Percentiles rank a stretch among this genome's conserved stretches.
Evolutionary conservation across 2,113 vertebrate genomes (phyloP).

Genomic region (Sturnus vulgaris): DNA sequence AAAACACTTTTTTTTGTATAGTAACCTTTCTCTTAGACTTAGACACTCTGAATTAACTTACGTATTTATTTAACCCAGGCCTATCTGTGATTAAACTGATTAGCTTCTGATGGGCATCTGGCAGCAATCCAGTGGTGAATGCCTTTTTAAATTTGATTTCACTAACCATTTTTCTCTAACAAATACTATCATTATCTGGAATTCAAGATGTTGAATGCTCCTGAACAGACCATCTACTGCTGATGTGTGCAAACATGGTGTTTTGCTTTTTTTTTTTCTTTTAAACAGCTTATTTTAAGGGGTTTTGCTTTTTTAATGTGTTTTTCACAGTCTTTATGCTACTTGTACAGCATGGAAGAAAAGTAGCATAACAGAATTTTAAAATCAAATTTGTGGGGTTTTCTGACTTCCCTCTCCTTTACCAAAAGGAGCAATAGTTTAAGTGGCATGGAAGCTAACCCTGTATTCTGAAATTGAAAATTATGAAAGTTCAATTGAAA

Average conservation of each 20-base stretch:
- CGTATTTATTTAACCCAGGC: not conserved
- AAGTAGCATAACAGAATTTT: not conserved
- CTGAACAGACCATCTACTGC: not conserved
- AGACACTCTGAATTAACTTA: not conserved
- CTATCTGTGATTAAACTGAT: not conserved
- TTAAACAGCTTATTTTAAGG: not conserved
- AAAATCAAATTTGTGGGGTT: not conserved
- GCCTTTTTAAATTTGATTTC: not conserved
- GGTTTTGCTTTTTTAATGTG: not conserved
- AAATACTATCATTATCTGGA: not conserved
- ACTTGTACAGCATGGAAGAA: not conserved
- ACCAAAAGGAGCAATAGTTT: not conserved
- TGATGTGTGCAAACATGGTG: fast-evolving
- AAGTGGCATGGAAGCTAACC: not conserved
- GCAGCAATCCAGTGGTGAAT: not conserved
- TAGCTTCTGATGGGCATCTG: not conserved
- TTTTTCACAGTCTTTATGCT: not conserved
- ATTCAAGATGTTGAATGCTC: not conserved
- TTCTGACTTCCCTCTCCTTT: not conserved
- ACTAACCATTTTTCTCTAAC: not conserved
- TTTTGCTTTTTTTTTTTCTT: not conserved
- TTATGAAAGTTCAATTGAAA: not conserved
- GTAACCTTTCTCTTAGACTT: not conserved
- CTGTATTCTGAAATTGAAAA: not conserved
- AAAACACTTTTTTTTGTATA: not conserved